phyloP scores from a whole-genome alignment of 2,113 vertebrate species.

The Acanthochromis polyacanthus region DNA sequence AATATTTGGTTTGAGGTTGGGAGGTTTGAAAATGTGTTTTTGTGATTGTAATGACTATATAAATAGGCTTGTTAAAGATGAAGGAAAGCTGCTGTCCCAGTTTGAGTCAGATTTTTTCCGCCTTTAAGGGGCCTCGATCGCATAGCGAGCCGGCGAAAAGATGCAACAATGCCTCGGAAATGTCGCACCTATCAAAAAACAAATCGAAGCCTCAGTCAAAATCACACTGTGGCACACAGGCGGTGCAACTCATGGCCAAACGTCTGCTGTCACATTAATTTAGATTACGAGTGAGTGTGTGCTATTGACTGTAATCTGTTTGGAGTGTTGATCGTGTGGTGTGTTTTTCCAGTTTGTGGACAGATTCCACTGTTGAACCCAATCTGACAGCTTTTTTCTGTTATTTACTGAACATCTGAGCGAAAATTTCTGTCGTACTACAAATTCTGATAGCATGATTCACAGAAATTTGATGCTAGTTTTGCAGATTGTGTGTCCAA shows the following conservation, averaged over 20 bases:
- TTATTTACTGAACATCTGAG: no score
- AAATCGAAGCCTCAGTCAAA: constrained; percentile 17
- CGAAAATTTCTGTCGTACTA: no score
- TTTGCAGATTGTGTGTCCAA: no score
- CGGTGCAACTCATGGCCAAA: neutral
- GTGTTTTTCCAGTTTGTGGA: no score
- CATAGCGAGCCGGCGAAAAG: neutral
- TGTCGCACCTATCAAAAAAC: constrained; percentile 3
- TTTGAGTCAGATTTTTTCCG: constrained; percentile 1
- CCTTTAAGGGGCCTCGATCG: neutral
- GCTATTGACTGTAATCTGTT: neutral
- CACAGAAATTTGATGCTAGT: no score
- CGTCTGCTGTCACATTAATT: neutral
- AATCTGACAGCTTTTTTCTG: no score
- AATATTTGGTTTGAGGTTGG: constrained; percentile 41
- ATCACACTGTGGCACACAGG: neutral
- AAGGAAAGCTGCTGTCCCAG: neutral
- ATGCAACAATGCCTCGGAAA: constrained; percentile 2
- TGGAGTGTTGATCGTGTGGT: no score
- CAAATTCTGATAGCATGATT: no score
- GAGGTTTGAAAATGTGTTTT: constrained; percentile 27
- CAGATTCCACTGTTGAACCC: no score
- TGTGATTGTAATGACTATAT: constrained; percentile 1
- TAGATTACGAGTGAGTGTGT: neutral
- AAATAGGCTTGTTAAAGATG: constrained; percentile 14